A percentile compares a stretch with the other conserved stretches of the same genome.
phyloP scores from a whole-genome alignment of 2,797 vertebrate genomes.

The Coregonus ussuriensis region DNA sequence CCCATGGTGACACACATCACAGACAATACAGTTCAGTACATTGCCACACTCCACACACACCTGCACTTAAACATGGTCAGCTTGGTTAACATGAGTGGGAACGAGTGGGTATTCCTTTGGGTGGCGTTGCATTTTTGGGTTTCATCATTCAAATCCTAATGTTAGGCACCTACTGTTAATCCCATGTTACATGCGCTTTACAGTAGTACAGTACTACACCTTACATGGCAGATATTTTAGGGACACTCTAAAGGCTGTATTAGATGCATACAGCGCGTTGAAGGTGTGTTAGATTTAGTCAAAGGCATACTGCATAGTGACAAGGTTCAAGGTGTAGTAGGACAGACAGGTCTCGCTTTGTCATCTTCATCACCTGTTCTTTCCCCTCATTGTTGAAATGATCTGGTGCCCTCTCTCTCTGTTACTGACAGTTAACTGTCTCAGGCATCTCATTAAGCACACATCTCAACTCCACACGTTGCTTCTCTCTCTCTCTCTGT shows the following conservation, averaged over 20 bases:
- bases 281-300: not conserved
- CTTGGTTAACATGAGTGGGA: conserved; percentile 17
- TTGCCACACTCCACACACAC: conserved; percentile 28
- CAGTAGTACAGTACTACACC: not conserved
- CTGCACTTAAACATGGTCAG: conserved; percentile 18
- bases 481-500: no score
- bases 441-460: conserved; percentile 6
- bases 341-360: not conserved
- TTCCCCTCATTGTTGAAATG: not conserved
- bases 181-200: conserved; percentile 55
- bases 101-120: conserved; percentile 43
- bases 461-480: not conserved
- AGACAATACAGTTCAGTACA: not conserved
- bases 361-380: not conserved
- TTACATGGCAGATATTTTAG: not conserved
- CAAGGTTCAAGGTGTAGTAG: conserved; percentile 16
- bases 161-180: conserved; percentile 43
- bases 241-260: not conserved
- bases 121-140: conserved; percentile 27
- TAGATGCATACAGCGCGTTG: not conserved
- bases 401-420: not conserved
- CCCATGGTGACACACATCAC: not conserved
- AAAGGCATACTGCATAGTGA: not conserved
- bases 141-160: conserved; percentile 45
- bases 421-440: conserved; percentile 11